A percentile compares a stretch with the other conserved stretches of the same genome.
Evolutionary conservation across 1,140 invertebrate genomes (phyloP).

Genomic region (Chelonus insularis): DNA sequence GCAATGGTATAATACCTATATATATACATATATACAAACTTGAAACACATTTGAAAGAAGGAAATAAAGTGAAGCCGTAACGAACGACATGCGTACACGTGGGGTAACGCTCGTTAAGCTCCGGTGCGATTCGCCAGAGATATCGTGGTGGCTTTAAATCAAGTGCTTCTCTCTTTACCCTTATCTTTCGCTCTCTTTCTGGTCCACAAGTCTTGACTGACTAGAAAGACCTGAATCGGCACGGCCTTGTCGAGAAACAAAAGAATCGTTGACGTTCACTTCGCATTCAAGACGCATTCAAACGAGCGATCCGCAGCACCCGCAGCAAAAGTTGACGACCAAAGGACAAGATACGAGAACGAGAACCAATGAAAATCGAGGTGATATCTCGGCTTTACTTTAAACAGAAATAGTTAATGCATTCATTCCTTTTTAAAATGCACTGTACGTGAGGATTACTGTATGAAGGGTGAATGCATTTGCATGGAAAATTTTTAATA

Average conservation of each 20-base stretch:
- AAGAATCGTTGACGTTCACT: slow-evolving; percentile 56
- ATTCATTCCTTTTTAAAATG: too few relatives aligned
- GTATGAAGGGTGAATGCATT: too few relatives aligned
- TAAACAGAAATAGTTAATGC: too few relatives aligned
- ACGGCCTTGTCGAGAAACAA: slow-evolving; percentile 43
- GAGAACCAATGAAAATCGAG: too few relatives aligned
- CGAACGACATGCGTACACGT: slow-evolving; percentile 26
- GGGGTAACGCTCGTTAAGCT: slow-evolving; percentile 49
- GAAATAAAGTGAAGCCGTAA: slow-evolving; percentile 29
- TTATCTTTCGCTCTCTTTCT: slow-evolving; percentile 27
- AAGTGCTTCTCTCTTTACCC: slow-evolving; percentile 41
- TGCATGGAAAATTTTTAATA: too few relatives aligned
- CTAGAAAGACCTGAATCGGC: slow-evolving; percentile 43
- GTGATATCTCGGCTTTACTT: too few relatives aligned
- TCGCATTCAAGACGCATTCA: slow-evolving; percentile 49
- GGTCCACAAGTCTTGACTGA: slow-evolving; percentile 44
- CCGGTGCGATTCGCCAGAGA: slow-evolving; percentile 51
- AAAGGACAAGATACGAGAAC: slow-evolving; percentile 15
- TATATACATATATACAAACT: not conserved
- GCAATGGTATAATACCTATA: not conserved
- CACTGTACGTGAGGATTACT: too few relatives aligned
- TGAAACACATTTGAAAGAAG: slow-evolving; percentile 20
- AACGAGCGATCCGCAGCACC: slow-evolving; percentile 45
- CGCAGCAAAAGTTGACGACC: slow-evolving; percentile 49
- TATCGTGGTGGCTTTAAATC: slow-evolving; percentile 56